Percentiles rank a stretch among this genome's conserved stretches.
Evolutionary conservation across 2,797 vertebrate species (phyloP).

Genomic region (Cercopithecus neglectus): DNA sequence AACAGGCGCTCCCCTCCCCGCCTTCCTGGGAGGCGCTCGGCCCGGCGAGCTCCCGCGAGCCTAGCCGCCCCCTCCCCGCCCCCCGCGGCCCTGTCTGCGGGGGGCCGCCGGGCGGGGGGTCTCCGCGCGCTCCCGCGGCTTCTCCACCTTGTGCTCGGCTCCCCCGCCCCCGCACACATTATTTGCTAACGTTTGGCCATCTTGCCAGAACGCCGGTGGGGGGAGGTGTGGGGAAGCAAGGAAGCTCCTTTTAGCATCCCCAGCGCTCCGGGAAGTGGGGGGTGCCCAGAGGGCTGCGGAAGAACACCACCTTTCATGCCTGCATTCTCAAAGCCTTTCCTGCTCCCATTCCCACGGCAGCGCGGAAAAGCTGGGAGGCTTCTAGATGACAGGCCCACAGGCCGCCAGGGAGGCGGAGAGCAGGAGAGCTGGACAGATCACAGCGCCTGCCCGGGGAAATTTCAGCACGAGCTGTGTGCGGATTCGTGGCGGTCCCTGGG

Average conservation of each 20-base stretch:
- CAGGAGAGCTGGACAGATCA: slow-evolving; percentile 33
- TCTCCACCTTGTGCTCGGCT: background rate
- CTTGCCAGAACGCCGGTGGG: background rate
- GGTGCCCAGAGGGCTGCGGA: background rate
- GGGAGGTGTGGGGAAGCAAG: background rate
- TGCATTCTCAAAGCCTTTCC: background rate
- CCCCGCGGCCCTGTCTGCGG: slow-evolving; percentile 49
- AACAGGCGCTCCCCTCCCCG: slow-evolving; percentile 75
- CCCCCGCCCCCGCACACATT: background rate
- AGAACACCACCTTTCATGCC: background rate
- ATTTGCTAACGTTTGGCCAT: background rate
- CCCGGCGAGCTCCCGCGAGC: slow-evolving; percentile 29
- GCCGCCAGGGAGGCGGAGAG: slow-evolving; percentile 45
- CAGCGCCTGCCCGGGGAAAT: background rate
- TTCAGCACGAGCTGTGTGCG: slow-evolving; percentile 6
- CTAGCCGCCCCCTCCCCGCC: slow-evolving; percentile 7
- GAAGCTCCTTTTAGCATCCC: background rate
- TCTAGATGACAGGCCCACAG: slow-evolving; percentile 52
- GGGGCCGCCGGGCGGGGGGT: background rate
- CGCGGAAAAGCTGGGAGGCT: slow-evolving; percentile 28
- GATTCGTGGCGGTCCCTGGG: background rate
- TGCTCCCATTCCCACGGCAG: slow-evolving; percentile 35
- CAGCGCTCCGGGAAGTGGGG: background rate
- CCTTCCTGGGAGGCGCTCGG: slow-evolving; percentile 69
- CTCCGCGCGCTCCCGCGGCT: background rate